Percentiles rank a stretch among this genome's conserved stretches.
Evolutionary conservation across 2,888 invertebrate species (phyloP).

Genomic region (Callyntrura sp.): DNA sequence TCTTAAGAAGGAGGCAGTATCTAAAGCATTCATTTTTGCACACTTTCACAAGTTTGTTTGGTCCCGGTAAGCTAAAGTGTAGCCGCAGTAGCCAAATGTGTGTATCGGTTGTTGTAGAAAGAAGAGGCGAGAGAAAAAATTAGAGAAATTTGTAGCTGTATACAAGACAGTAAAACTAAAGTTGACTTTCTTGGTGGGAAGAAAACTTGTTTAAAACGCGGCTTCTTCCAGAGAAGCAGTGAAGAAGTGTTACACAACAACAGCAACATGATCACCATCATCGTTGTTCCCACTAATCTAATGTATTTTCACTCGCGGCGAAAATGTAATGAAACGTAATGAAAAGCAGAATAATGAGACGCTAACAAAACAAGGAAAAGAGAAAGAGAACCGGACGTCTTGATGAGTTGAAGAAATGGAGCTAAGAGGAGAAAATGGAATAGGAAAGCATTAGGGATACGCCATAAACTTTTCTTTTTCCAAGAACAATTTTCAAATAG

Average conservation of each 20-base stretch:
- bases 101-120: too few species aligned
- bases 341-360: conserved; percentile 65
- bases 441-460: background rate
- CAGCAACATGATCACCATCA: too few species aligned
- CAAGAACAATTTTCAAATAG: background rate
- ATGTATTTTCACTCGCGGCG: conserved; percentile 49
- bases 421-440: conserved; percentile 1
- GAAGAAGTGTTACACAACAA: too few species aligned
- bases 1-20: too few species aligned
- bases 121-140: conserved; percentile 44
- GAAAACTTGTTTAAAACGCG: background rate
- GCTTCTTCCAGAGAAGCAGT: background rate
- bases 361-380: too few species aligned
- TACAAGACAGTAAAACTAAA: conserved; percentile 16
- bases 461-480: background rate
- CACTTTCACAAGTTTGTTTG: too few species aligned
- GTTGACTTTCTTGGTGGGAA: background rate
- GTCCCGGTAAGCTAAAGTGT: too few species aligned
- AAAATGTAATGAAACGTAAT: conserved; percentile 66
- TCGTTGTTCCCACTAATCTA: conserved; percentile 34
- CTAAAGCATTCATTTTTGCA: background rate
- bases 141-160: conserved; percentile 35
- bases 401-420: conserved; percentile 45
- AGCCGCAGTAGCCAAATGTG: too few species aligned
- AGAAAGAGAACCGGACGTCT: conserved; percentile 17